These are phyloP conservation scores for Mimachlamys varia DNA, from an alignment of 2,888 invertebrate species.

Conservation along the genomic window DNA sequence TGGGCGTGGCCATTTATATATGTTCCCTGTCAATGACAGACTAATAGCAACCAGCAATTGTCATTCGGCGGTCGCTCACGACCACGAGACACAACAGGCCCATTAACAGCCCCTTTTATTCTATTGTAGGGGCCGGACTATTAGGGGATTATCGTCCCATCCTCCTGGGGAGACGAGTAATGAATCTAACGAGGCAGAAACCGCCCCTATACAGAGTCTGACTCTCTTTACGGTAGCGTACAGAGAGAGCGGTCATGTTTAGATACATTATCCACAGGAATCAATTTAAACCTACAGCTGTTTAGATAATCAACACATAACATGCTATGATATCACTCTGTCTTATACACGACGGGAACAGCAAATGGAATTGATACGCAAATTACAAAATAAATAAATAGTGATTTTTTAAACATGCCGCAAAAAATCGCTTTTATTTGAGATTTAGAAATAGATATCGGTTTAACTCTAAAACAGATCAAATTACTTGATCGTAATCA, in stretches of 20 bases:
- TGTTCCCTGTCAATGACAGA: background rate
- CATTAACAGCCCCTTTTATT: constrained; percentile 23
- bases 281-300: constrained; percentile 27
- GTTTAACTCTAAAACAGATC: background rate
- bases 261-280: background rate
- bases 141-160: constrained; percentile 16
- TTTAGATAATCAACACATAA: background rate
- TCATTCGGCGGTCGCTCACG: background rate
- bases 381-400: background rate
- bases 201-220: background rate
- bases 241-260: background rate
- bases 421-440: background rate
- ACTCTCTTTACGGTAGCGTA: background rate
- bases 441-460: background rate
- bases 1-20: background rate
- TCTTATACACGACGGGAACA: background rate
- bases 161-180: background rate
- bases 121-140: constrained; percentile 7
- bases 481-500: background rate
- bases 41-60: background rate
- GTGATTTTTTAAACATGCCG: background rate
- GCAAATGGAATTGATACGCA: background rate
- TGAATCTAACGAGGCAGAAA: background rate
- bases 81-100: background rate
- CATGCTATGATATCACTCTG: background rate